These are phyloP conservation scores for Drepanosiphum platanoidis DNA, from an alignment of 2,888 invertebrate species.

Conservation along the genomic window DNA sequence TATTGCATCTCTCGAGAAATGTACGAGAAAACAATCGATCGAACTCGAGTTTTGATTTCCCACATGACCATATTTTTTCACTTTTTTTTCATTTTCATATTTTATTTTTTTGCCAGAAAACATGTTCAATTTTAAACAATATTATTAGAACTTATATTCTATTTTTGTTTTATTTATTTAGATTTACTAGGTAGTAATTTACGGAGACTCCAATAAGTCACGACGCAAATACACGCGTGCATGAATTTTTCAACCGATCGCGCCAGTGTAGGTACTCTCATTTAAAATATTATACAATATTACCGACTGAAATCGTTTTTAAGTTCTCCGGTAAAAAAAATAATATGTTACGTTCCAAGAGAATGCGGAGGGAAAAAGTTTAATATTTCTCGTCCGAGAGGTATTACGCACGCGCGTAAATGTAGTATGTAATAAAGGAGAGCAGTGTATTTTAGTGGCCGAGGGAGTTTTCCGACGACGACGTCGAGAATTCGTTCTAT, in stretches of 20 bases:
- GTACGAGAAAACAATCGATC: constrained; percentile 38
- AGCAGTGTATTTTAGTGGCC: not conserved
- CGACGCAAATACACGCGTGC: not conserved
- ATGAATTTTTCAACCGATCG: not conserved
- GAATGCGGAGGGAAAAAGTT: not conserved
- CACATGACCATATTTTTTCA: constrained; percentile 7
- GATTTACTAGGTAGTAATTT: too few species aligned
- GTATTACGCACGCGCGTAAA: too few species aligned
- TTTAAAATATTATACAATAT: too few species aligned
- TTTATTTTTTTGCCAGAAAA: not conserved
- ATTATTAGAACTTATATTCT: not conserved
- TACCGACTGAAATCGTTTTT: not conserved
- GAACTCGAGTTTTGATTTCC: constrained; percentile 46
- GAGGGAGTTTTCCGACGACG: not conserved
- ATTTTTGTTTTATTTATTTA: constrained; percentile 1
- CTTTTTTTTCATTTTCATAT: not conserved
- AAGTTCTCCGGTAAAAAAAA: not conserved
- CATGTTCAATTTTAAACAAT: constrained; percentile 24
- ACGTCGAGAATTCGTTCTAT: not conserved
- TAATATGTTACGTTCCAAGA: not conserved
- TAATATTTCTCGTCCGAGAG: not conserved
- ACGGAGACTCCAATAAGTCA: too few species aligned
- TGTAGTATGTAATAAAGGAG: not conserved
- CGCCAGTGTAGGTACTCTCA: too few species aligned
- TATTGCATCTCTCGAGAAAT: constrained; percentile 34